Base-by-base conservation (phyloP, 1,140 invertebrate genomes). In the Aphelinus atriplicis region DNA sequence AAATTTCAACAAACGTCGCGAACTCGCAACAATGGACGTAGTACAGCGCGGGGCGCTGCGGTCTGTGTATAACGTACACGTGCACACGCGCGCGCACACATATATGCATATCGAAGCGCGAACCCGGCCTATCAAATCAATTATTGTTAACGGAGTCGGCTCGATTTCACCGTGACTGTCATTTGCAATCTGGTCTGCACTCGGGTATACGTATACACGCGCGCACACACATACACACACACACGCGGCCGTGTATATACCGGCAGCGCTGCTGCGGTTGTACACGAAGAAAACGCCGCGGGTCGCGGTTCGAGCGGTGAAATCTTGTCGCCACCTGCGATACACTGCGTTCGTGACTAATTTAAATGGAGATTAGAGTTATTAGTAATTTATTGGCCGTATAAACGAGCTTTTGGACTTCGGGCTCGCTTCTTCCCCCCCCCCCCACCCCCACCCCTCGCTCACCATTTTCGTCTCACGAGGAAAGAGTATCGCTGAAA, bases 121-220 rank as follows among this genome's bases (percentile, higher is more conserved):
- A 77, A 78, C 68, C 75, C 74, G 77, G 69, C 73, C 77, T 73
- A 81, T 79, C 77, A 73, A 79, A 79, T 79, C 76, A 79, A 78
- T 81, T 81, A 81, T 78, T 80, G 76, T 81, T 77, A 77, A 73
- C 66, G 76, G 71, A 62, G 60, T 64, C 56, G 68, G 64, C 74
- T 80, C 77, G 78, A 73, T 78, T 77, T 81, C 78, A 78, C 67
- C 69, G 73, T 72, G 73, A 73, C 77, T 73, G 77, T 81, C 80
- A 81, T 81, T 80, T 78, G 74, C 78, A 78, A 75, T 79, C 73
- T 70, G 53, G 4, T 9, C 9, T 26, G 4, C 51, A 6, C 51
- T 53, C 51, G 4, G 4, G 4, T 53, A 53, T 53, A 53, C 51
- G 72, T 77, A 77, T 77, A 26, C 26, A 26, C 0, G 26, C 26